phyloP scores from a whole-genome alignment of 2,113 vertebrate species.

The Climacteris rufus region DNA sequence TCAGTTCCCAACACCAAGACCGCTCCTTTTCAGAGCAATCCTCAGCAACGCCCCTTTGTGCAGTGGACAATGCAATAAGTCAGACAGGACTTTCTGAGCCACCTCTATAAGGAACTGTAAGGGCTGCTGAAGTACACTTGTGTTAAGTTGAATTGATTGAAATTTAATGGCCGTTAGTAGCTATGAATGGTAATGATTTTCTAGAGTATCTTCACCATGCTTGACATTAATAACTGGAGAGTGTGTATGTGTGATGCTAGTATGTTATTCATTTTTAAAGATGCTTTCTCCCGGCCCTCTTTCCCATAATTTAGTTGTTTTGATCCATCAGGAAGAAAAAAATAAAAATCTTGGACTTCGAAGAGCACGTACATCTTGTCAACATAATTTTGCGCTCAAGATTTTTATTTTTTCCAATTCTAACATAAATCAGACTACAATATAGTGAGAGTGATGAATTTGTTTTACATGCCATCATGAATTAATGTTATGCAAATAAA shows the following conservation, averaged over 20 bases:
- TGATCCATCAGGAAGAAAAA: slow-evolving; percentile 31
- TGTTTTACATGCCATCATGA: slow-evolving; percentile 78
- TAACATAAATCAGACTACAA: slow-evolving; percentile 79
- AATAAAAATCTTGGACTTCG: slow-evolving; percentile 30
- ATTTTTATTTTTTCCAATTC: slow-evolving; percentile 72
- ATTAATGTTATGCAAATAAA: slow-evolving; percentile 82
- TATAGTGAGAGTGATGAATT: slow-evolving; percentile 78
- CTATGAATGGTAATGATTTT: slow-evolving; percentile 86
- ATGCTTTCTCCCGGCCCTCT: slow-evolving; percentile 49
- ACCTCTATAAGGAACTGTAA: slow-evolving; percentile 72
- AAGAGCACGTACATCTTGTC: slow-evolving; percentile 68
- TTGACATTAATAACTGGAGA: slow-evolving; percentile 80
- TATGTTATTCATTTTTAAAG: slow-evolving; percentile 65
- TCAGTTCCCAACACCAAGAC: slow-evolving; percentile 40
- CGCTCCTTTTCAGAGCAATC: slow-evolving; percentile 56
- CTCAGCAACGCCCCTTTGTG: slow-evolving; percentile 73
- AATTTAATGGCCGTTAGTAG: slow-evolving; percentile 86
- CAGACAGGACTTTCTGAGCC: slow-evolving; percentile 74
- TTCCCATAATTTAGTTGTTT: slow-evolving; percentile 76
- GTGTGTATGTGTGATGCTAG: slow-evolving; percentile 41
- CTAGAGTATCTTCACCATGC: slow-evolving; percentile 74
- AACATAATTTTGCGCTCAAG: slow-evolving; percentile 73
- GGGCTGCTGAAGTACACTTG: slow-evolving; percentile 83
- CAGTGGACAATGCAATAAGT: slow-evolving; percentile 78
- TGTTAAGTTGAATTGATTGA: slow-evolving; percentile 89